Base-by-base conservation (phyloP, 2,888 invertebrate species). In the Morpho achilles region DNA sequence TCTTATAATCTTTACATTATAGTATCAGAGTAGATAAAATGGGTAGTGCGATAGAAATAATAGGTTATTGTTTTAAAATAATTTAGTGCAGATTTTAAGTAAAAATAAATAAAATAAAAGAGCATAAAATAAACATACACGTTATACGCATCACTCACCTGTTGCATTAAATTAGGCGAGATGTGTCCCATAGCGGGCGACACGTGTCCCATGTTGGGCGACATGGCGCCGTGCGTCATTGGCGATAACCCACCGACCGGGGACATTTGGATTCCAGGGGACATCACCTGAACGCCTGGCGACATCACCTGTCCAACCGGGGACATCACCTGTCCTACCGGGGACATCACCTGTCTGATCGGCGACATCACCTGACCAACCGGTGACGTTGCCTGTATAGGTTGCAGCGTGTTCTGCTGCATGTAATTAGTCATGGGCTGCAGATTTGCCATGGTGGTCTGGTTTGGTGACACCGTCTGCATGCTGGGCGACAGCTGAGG, bases 141-240 rank as follows among this genome's bases (percentile, higher is more conserved):
- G n/a, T n/a, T n/a, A n/a, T n/a, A n/a, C n/a, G n/a, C n/a, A n/a
- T n/a, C 16, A 49, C 39, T 39, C 39, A 49, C 49, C 49, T 49
- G 49, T 49, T 49, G 49, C 66, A 64, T 58, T 8, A 52, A 46
- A 46, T 56, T 50, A 6, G 59, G 61, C 5, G 58, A 51, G 41
- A 43, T 42, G 42, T 51, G 65, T 7, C 63, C 62, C 65, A 65
- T 59, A 4, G 50, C 52, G 4, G 64, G 64, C 1, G 66, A 57
- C 41, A 73, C 66, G 7, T 78, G 75, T 0, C 69, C 75, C 73
- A 79, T 65, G 40, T 64, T 69, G 9, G 68, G 63, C 10, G 68
- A 67, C 66, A 67, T 59, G 10, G 57, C 54, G 32, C 43, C 43
- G 43, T 67, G 69, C 8, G 50, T 55, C 62, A 62, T 57, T 7